Evolutionary conservation across 2,797 vertebrate species (phyloP).

Genomic region (Acipenser oxyrinchus): DNA sequence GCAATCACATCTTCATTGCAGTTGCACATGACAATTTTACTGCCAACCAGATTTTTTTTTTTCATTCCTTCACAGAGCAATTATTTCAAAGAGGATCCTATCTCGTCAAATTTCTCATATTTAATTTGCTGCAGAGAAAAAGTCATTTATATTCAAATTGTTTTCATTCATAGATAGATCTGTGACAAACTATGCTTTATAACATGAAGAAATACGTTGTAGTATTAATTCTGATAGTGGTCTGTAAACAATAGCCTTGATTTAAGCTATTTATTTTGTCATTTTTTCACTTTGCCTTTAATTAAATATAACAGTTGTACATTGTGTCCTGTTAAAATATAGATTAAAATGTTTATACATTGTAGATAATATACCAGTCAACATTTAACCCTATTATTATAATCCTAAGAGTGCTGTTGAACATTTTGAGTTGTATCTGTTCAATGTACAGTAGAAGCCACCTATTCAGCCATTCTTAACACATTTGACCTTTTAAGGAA

Average conservation of each 20-base stretch:
- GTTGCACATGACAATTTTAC: not conserved
- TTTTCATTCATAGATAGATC: not conserved
- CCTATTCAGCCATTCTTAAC: too few relatives aligned
- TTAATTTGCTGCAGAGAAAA: not conserved
- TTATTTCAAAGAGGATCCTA: conserved; percentile 4
- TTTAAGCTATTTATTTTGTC: not conserved
- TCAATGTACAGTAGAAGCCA: too few relatives aligned
- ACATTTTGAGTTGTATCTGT: too few relatives aligned
- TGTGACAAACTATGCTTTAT: not conserved
- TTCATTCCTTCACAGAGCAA: conserved; percentile 1
- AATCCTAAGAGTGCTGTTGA: not conserved
- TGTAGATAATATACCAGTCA: not conserved
- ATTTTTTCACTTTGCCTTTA: not conserved
- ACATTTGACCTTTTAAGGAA: too few relatives aligned
- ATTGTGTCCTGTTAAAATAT: not conserved
- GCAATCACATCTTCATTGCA: not conserved
- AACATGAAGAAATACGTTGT: not conserved
- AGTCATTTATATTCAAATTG: not conserved
- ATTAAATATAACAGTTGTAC: not conserved
- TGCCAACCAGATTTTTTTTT: not conserved
- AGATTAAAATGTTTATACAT: not conserved
- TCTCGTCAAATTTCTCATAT: conserved; percentile 5
- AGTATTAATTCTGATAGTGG: not conserved
- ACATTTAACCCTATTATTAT: not conserved
- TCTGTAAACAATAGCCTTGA: conserved; percentile 5